Evolutionary conservation across 2,113 vertebrate species (phyloP).

Genomic region (Embiotoca jacksoni): DNA sequence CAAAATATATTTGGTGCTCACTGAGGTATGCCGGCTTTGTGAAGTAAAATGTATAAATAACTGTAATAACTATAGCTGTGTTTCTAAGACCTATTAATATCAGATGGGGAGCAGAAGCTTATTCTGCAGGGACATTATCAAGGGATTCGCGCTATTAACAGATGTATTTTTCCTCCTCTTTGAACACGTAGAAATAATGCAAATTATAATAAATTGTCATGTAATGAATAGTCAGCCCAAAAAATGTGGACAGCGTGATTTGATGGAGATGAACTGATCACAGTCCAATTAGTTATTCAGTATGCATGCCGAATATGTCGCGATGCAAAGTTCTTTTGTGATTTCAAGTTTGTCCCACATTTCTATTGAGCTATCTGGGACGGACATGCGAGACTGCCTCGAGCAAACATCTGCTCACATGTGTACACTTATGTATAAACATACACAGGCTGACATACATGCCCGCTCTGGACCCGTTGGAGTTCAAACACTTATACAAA

Average conservation of each 20-base stretch:
- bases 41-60: conserved; percentile 82
- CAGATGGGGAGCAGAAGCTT: conserved; percentile 60
- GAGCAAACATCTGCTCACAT: conserved; percentile 85
- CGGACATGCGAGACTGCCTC: conserved; percentile 75
- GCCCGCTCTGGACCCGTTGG: conserved; percentile 49
- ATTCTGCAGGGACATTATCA: conserved; percentile 75
- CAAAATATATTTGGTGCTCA: conserved; percentile 82
- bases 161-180: conserved; percentile 81
- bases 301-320: conserved; percentile 61
- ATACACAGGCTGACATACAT: conserved; percentile 70
- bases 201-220: conserved; percentile 79
- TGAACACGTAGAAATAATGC: conserved; percentile 79
- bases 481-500: conserved; percentile 45
- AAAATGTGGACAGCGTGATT: conserved; percentile 64
- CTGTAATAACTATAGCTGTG: conserved; percentile 76
- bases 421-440: conserved; percentile 80
- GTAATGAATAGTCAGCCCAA: conserved; percentile 72
- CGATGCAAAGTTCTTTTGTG: conserved; percentile 77
- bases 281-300: conserved; percentile 63
- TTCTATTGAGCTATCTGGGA: conserved; percentile 77
- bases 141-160: conserved; percentile 75
- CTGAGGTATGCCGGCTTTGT: conserved; percentile 80
- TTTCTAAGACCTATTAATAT: conserved; percentile 78
- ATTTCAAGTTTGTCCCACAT: conserved; percentile 77
- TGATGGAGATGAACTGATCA: conserved; percentile 65